A percentile compares a stretch with the other conserved stretches of the same genome.
Evolutionary conservation across 2,113 vertebrate species (phyloP).

Genomic region (Tachysurus vachellii): DNA sequence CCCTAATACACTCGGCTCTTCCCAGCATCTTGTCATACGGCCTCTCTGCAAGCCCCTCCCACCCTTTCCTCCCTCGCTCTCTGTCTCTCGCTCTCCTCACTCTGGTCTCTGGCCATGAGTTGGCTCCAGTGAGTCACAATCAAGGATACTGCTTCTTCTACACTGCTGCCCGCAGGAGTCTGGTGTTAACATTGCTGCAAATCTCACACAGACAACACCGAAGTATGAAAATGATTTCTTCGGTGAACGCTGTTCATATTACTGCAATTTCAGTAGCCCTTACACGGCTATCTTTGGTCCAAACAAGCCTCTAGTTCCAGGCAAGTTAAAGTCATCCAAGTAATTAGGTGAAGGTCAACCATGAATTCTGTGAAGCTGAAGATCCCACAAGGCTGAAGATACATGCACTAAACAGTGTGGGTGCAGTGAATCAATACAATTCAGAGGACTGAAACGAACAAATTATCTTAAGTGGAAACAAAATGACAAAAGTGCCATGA

Average conservation of each 20-base stretch:
- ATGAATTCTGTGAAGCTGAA: neutral
- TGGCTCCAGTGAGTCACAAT: slow-evolving; percentile 38
- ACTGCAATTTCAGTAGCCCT: neutral
- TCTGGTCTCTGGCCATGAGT: slow-evolving; percentile 18
- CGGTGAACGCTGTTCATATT: neutral
- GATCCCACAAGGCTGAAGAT: neutral
- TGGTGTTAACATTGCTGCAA: neutral
- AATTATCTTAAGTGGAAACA: neutral
- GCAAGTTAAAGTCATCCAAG: neutral
- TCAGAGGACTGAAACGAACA: neutral
- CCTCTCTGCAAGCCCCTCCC: slow-evolving; percentile 53
- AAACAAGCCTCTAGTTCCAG: neutral
- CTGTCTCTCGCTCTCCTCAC: slow-evolving; percentile 17
- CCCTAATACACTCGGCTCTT: slow-evolving; percentile 27
- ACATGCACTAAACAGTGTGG: neutral
- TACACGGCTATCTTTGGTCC: neutral
- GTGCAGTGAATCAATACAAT: neutral
- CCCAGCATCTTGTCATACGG: slow-evolving; percentile 51
- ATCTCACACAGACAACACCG: neutral
- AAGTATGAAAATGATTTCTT: neutral
- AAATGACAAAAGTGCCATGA: neutral
- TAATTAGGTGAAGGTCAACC: neutral
- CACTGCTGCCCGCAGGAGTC: slow-evolving; percentile 5
- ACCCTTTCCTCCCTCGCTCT: slow-evolving; percentile 6
- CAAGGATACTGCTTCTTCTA: slow-evolving; percentile 4